These are phyloP conservation scores for Eunapius fragilis DNA, from an alignment of 37 sponge, comb jelly and placozoan genomes.

Conservation along the genomic window DNA sequence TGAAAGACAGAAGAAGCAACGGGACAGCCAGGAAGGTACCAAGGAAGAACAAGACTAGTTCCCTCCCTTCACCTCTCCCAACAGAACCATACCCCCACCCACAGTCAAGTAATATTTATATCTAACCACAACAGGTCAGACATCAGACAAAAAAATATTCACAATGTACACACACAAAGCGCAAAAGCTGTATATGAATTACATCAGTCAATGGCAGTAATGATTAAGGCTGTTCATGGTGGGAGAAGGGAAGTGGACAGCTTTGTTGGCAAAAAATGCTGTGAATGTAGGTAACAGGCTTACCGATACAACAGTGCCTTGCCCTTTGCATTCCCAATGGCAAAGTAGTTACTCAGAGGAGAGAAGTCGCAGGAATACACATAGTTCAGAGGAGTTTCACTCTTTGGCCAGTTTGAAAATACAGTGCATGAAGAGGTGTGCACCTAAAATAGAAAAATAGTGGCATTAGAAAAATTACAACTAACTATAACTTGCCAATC, in stretches of 20 bases:
- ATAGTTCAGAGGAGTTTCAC: conserved; percentile 32
- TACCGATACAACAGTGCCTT: conserved; percentile 85
- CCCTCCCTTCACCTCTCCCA: neutral
- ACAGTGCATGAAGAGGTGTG: conserved; percentile 84
- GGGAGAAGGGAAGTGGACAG: neutral
- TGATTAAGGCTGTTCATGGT: neutral
- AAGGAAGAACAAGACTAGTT: neutral
- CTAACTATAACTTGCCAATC: conserved; percentile 51
- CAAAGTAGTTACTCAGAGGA: conserved; percentile 62
- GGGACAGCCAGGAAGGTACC: neutral
- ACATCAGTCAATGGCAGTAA: neutral
- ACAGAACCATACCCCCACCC: neutral
- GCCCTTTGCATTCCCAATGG: conserved; percentile 87
- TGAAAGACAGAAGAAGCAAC: neutral
- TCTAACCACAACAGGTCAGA: neutral
- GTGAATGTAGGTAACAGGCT: neutral
- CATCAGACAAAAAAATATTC: neutral
- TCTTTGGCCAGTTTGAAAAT: conserved; percentile 89
- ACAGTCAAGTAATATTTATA: too few relatives aligned
- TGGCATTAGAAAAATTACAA: neutral
- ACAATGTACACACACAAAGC: neutral
- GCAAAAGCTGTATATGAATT: neutral
- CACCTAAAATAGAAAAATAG: conserved; percentile 38
- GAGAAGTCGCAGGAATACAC: conserved; percentile 78
- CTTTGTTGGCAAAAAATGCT: neutral